Evolutionary conservation across 2,797 vertebrate species (phyloP), one percentile per base, ranked within the genome.

Genomic region (Champsocephalus gunnari): DNA sequence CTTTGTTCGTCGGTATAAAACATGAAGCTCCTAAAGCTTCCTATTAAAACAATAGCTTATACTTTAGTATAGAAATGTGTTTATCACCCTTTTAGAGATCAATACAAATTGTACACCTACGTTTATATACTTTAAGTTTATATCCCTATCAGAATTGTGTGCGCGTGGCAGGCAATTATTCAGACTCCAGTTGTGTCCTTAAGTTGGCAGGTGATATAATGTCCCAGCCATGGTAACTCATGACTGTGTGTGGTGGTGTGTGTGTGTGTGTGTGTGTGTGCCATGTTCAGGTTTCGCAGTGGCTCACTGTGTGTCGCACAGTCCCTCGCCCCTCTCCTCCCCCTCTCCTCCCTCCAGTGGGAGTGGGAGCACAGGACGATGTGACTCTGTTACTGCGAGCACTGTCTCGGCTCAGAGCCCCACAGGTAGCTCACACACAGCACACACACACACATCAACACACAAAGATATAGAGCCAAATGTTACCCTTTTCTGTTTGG

Each of bases 251-350:
- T 19, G 21, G 65, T 61, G 4, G 24, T 73, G 49, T 57, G 16
- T 19, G 19, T 19, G 19, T 19, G 19, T 19, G 19, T 19, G 19
- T 19, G 19, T 19, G 19, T 19, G 19, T 19, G 19, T 19, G 19
- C 55, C 51, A 4, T 75, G 57, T 51, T 34, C 91, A 99, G 98
- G 98, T 77, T 99, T 99, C 57, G 98, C 97, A 0, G 98, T 99
- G 75, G 98, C 98, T 81, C 98, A 98, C 86, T 97, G 96, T 79
- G 93, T 97, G 76, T 95, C 96, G 68, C 96, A 95, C 82, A 94
- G 92, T 71, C 91, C 95, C 4, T 95, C 96, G 0, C 95, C 97
- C 0, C 89, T 96, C 41, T 96, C 96, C 0, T 97, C 97, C 0
- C 95, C 96, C 0, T 97, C 96, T 0, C 95, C 96, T 21, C 93